phyloP scores from a whole-genome alignment of 1,140 invertebrate species.

The Notospermus geniculatus region DNA sequence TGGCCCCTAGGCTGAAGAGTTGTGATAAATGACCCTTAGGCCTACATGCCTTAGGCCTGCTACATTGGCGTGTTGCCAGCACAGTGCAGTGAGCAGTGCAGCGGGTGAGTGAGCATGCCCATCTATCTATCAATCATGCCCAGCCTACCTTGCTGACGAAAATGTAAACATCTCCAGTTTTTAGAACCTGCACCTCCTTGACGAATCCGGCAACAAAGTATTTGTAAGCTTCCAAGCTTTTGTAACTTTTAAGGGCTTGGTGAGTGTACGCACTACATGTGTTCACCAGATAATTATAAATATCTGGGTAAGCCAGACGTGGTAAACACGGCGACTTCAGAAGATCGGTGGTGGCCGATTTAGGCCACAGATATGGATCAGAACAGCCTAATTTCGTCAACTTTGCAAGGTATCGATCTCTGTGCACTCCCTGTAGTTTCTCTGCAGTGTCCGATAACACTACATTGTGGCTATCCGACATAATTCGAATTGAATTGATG shows the following conservation, averaged over 20 bases:
- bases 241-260: conserved; percentile 23
- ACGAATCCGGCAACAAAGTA: conserved; percentile 30
- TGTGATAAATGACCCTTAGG: background rate
- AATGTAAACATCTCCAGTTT: background rate
- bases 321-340: background rate
- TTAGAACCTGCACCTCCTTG: conserved; percentile 9
- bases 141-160: background rate
- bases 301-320: background rate
- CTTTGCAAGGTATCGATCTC: background rate
- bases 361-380: background rate
- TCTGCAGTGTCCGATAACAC: background rate
- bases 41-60: too few relatives aligned
- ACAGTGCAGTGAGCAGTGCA: background rate
- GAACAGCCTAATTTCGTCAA: background rate
- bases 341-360: background rate
- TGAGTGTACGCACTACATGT: conserved; percentile 19
- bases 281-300: conserved; percentile 7
- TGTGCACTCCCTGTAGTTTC: background rate
- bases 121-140: background rate
- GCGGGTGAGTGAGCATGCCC: background rate
- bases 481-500: too few relatives aligned
- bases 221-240: conserved; percentile 26
- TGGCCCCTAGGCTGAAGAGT: background rate
- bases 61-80: background rate
- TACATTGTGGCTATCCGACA: too few relatives aligned